Evolutionary conservation across 2,888 invertebrate genomes (phyloP).

Genomic region (Pseudanteris insignis): DNA sequence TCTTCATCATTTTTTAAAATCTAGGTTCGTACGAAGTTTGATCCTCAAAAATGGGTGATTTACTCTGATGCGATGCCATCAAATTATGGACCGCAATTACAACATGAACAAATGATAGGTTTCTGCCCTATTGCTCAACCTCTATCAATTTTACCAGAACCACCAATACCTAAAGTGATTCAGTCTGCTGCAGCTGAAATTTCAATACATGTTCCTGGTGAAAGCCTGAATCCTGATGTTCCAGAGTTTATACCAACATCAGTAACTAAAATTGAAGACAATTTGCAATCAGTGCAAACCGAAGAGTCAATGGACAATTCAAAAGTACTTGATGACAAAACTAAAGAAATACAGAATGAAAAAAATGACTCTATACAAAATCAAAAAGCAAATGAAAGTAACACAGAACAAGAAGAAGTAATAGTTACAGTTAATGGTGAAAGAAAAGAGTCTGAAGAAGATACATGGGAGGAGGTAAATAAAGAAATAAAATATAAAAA

Average conservation of each 20-base stretch:
- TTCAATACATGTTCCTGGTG: slow-evolving; percentile 64
- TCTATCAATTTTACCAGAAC: slow-evolving; percentile 75
- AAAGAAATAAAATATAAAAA: too few relatives aligned
- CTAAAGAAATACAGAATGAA: too few relatives aligned
- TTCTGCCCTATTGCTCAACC: slow-evolving; percentile 72
- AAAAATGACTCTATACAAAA: too few relatives aligned
- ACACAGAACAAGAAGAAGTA: not conserved
- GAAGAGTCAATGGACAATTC: not conserved
- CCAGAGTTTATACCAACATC: slow-evolving; percentile 82
- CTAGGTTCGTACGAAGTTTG: slow-evolving; percentile 83
- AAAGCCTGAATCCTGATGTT: slow-evolving; percentile 83
- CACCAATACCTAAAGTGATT: slow-evolving; percentile 75
- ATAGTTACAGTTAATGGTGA: slow-evolving; percentile 13
- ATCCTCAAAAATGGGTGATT: slow-evolving; percentile 91
- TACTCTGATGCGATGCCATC: not conserved
- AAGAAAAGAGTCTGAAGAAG: slow-evolving; percentile 55
- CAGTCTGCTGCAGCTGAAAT: slow-evolving; percentile 58
- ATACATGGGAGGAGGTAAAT: slow-evolving; percentile 73
- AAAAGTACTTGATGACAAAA: too few relatives aligned
- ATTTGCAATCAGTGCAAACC: not conserved
- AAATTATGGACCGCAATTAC: slow-evolving; percentile 1
- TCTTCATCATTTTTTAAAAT: too few relatives aligned
- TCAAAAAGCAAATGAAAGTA: too few relatives aligned
- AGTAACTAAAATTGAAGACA: slow-evolving; percentile 8
- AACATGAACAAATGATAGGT: slow-evolving; percentile 15